A percentile compares a stretch with the other conserved stretches of the same genome.
phyloP scores from a whole-genome alignment of 2,113 vertebrate species.

The Puffinus mauretanicus region DNA sequence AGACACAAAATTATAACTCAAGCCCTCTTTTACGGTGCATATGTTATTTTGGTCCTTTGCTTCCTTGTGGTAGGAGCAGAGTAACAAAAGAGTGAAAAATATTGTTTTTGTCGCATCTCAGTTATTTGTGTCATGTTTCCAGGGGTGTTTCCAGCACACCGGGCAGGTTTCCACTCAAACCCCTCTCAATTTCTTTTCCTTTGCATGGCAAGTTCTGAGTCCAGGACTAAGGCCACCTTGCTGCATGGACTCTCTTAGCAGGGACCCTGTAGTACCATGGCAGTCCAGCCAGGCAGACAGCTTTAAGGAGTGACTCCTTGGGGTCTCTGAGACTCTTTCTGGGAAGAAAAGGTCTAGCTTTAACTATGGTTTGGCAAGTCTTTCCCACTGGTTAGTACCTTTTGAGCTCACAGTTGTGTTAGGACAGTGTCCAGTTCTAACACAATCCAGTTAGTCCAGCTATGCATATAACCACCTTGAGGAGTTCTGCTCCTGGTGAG shows the following conservation, averaged over 20 bases:
- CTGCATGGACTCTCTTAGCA: neutral
- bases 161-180: neutral
- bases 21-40: neutral
- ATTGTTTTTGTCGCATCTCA: neutral
- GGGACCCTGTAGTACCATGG: neutral
- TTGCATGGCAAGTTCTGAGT: neutral
- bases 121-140: neutral
- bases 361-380: neutral
- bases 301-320: neutral
- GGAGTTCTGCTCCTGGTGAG: neutral
- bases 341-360: neutral
- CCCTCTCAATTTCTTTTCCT: neutral
- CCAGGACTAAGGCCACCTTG: neutral
- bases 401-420: neutral
- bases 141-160: neutral
- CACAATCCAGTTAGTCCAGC: neutral
- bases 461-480: neutral
- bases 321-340: neutral
- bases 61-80: neutral
- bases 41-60: neutral
- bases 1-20: neutral
- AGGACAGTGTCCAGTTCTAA: neutral
- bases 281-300: neutral
- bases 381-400: neutral
- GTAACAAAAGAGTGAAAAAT: neutral